Base-by-base conservation (phyloP, 2,888 invertebrate genomes). In the Stenchaetothrips biformis region DNA sequence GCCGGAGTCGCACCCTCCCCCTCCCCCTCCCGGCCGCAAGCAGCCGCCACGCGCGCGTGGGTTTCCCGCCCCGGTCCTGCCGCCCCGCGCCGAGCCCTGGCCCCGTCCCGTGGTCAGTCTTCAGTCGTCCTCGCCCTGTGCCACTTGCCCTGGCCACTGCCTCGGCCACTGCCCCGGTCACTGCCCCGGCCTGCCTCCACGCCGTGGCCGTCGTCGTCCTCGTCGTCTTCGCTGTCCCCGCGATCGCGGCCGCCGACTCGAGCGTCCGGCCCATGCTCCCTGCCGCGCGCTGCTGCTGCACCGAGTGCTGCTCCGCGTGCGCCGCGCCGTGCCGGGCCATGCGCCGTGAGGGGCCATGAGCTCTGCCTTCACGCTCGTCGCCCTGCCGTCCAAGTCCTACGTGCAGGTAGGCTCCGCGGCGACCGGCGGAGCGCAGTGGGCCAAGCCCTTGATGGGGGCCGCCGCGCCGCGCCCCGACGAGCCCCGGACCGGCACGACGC, bases 321-420 rank as follows among this genome's bases (percentile, higher is more conserved):
- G 37, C 37, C 37, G 37, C 1, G 37, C 37, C 37, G 37, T 4
- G 37, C 37, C 37, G 37, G 37, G 37, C 37, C 37, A 37, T 37
- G 37, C 37, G 37, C 37, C 37, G 37, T 37, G 37, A 37, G 37
- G 37, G 37, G 37, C 53, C 37, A 79, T 80, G 80, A 62, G 78
- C 77, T 53, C 77, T 48, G 80, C 78, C 48, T 80, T 80, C 47
- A 49, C 78, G 18, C 77, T 80, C 77, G 49, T 80, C 18, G 78
- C 78, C 18, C 77, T 80, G 53, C 80, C 80, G 18, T 77, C 80
- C 77, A 80, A 78, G 80, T 77, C 53, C 47, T 80, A 80, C 47
- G 48, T 78, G n/a, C 77, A 78, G 77, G 80, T 74, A 37, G 37
- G 37, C 37, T 37, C 37, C 37, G 37, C 37, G 37, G 37, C 2